Conservation (phyloP, 2,113 vertebrate genomes). For the Sinocyclocheilus grahami region DNA sequence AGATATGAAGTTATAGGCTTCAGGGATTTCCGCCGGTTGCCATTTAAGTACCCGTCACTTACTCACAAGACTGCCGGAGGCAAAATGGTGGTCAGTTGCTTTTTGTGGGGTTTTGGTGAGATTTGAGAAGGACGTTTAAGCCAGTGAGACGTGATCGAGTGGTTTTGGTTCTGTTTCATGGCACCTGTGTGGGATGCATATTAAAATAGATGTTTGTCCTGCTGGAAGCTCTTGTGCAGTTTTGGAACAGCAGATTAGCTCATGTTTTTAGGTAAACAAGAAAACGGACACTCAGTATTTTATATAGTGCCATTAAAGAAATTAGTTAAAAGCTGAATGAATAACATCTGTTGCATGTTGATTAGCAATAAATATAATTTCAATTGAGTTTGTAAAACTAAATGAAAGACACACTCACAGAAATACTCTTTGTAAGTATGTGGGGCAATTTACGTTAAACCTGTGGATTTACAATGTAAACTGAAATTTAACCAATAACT, state of each 20-base stretch:
- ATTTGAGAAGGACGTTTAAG: slow-evolving; percentile 3
- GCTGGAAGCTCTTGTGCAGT: neutral
- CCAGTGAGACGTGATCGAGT: neutral
- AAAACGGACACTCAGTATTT: neutral
- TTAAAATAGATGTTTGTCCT: slow-evolving; percentile 12
- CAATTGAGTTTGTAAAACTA: neutral
- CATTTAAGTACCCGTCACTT: slow-evolving; percentile 35
- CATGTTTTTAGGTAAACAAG: neutral
- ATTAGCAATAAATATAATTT: neutral
- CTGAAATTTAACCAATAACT: neutral
- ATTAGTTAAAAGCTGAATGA: neutral
- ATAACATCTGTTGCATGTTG: neutral
- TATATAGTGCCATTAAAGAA: neutral
- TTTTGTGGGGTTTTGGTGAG: slow-evolving; percentile 23
- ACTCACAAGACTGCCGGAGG: slow-evolving; percentile 7
- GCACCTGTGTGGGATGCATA: neutral
- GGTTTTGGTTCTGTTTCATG: neutral
- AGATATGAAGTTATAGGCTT: slow-evolving; percentile 30
- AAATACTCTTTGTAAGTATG: neutral
- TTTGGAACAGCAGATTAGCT: neutral
- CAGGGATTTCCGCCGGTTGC: slow-evolving; percentile 20
- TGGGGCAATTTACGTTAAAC: neutral
- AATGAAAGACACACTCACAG: neutral
- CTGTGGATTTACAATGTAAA: neutral
- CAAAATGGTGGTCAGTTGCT: slow-evolving; percentile 34